Evolutionary conservation across 1,140 invertebrate genomes (phyloP).

Genomic region (Formica exsecta): DNA sequence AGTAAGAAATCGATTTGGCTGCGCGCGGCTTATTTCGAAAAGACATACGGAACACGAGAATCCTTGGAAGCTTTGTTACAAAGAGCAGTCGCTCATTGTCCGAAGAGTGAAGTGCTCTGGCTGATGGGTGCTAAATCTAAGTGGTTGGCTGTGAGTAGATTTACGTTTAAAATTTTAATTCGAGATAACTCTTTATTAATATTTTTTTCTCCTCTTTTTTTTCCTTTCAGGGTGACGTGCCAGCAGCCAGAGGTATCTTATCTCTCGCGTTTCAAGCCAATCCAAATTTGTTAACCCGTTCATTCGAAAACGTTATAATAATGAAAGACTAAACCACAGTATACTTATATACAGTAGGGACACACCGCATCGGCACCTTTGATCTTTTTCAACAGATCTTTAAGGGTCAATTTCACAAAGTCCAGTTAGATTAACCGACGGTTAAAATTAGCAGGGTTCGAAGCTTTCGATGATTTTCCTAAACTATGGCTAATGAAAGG

Average conservation of each 20-base stretch:
- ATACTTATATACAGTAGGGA: too few species aligned
- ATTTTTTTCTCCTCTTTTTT: not conserved
- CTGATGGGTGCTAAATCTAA: slow-evolving; percentile 99
- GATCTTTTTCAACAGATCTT: slow-evolving; percentile 87
- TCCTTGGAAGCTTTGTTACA: slow-evolving; percentile 96
- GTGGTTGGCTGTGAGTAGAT: slow-evolving; percentile 94
- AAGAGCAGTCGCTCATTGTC: slow-evolving; percentile 98
- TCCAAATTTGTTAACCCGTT: slow-evolving; percentile 89
- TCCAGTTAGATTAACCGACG: too few species aligned
- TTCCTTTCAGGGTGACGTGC: slow-evolving; percentile 92
- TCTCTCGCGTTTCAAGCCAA: slow-evolving; percentile 98
- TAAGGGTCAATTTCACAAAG: too few species aligned
- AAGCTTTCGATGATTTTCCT: slow-evolving; percentile 96
- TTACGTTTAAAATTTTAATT: slow-evolving; percentile 6
- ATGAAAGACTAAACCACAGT: too few species aligned
- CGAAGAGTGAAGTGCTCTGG: slow-evolving; percentile 99
- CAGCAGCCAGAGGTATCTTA: slow-evolving; percentile 96
- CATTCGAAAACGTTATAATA: too few species aligned
- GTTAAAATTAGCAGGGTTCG: too few species aligned
- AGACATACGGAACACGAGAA: slow-evolving; percentile 97
- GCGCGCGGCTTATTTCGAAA: slow-evolving; percentile 98
- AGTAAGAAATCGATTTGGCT: slow-evolving; percentile 99
- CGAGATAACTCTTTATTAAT: not conserved
- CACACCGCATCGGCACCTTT: too few species aligned
- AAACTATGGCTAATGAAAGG: slow-evolving; percentile 99